Base-by-base conservation (phyloP, 2,888 invertebrate species). In the Mycogona germanica region DNA sequence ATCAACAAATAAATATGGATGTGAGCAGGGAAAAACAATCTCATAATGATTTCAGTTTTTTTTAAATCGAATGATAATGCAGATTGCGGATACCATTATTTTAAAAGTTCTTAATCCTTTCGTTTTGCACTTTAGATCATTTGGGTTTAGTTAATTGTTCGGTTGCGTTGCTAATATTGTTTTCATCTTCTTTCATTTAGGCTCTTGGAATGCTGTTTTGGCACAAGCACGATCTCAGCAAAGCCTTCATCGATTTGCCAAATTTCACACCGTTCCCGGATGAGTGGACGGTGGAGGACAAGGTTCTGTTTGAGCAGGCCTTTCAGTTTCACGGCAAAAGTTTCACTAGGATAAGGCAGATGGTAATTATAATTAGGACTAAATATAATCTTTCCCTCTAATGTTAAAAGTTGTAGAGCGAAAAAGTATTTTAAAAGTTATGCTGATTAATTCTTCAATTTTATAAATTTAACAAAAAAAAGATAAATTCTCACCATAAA, bases 301-400 rank as follows among this genome's bases (percentile, higher is more conserved):
- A 95, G 75, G 93, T 95, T 47, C 74, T 96, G 14, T 97, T 97
- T 73, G 96, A 97, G 68, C 95, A 96, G 72, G 96, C 96, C 35
- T 96, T 95, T 71, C 91, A 92, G 67, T 96, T 93, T 69, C 95
- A 96, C 72, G 96, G 96, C 47, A 97, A 97, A 75, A 91, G 89
- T 71, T 97, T 97, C 74, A 88, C 93, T 68, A 81, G 92, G 67
- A 96, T 97, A 70, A 76, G 91, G 62, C 93, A 95, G 78, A 95
- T 97, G 95, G 95, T 95, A 75, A 72, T n/a, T n/a, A n/a, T 7
- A 32, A n/a, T 26, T 35, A 35, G 35, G 12, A n/a, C n/a, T 25
- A 28, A 26, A 23, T 19, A 12, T 53, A 35, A 21, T 25, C 55
- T 53, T 35, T 28, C 23, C 29, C n/a, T n/a, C n/a, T n/a, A n/a